Evolutionary conservation across 2,113 vertebrate genomes (phyloP), one percentile per base, ranked within the genome.

Genomic region (Tragelaphus buxtoni): DNA sequence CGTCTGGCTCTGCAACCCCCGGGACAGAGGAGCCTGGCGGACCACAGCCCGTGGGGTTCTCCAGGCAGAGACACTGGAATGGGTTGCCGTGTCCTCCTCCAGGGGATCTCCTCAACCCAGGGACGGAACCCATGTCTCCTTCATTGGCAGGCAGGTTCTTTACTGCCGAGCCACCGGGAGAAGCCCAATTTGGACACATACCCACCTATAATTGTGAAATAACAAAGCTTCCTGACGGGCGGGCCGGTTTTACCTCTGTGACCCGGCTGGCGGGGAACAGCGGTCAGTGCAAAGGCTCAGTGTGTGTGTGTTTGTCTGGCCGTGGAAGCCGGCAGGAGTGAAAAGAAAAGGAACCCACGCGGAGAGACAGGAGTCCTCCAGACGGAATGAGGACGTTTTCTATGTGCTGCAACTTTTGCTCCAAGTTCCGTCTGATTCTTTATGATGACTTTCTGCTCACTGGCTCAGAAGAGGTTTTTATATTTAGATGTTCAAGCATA

Each of bases 401-500:
- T 2, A 3, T 2, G 7, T 20, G 35, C 32, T 69, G 65, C 61
- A 86, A 39, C 51, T 47, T 69, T 65, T 55, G 63, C n/a, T 94
- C 56, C n/a, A 84, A 86, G 81, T 63, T 80, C 20, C 28, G 24
- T 26, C 6, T 4, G 92, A 45, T 81, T 86, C 49, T 87, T 86
- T 53, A 9, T 4, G 92, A 61, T 24, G 35, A 87, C 12, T n/a
- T 76, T 69, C 28, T 49, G 18, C 55, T 84, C 92, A 39, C 6
- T 49, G 28, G 10, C 12, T 97, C n/a, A 63, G 53, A 55, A n/a
- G 9, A 88, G 4, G 24, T 87, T 85, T 76, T 95, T 91, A 51
- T 49, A 58, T 88, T 94, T 81, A 82, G 49, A 86, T 65, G 91
- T 85, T 63, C 83, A 96, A 92, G 49, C 30, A 55, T 56, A 91